These are phyloP conservation scores for Psittacula derbiana DNA, from an alignment of 2,797 vertebrate species.

Conservation along the genomic window DNA sequence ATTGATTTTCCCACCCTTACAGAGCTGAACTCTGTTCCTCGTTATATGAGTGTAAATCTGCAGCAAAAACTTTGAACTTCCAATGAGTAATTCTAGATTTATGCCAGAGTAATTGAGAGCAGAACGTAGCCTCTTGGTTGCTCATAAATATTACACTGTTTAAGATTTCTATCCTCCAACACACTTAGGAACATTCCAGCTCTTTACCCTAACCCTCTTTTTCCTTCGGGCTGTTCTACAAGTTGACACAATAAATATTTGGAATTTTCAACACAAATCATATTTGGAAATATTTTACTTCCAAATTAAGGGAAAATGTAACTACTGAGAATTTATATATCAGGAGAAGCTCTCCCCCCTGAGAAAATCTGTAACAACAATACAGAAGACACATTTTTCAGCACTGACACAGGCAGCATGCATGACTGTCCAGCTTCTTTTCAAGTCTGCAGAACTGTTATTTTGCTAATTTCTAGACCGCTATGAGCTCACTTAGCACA, in stretches of 20 bases:
- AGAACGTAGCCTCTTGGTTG: constrained; percentile 44
- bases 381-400: not conserved
- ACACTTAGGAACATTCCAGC: not conserved
- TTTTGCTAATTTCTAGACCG: not conserved
- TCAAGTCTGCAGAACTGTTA: not conserved
- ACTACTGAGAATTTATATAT: not conserved
- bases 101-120: constrained; percentile 52
- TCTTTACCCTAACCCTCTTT: not conserved
- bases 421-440: not conserved
- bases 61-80: constrained; percentile 59
- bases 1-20: constrained; percentile 45
- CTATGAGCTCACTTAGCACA: not conserved
- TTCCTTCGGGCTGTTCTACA: not conserved
- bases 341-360: not conserved
- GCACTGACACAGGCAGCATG: not conserved
- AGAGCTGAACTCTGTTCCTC: constrained; percentile 42
- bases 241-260: not conserved
- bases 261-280: not conserved
- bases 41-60: constrained; percentile 57
- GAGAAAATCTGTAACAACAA: not conserved
- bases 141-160: constrained; percentile 15
- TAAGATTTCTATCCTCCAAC: constrained; percentile 1
- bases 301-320: not conserved
- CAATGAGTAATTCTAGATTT: constrained; percentile 52
- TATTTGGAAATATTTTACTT: constrained; percentile 9